A percentile compares a stretch with the other conserved stretches of the same genome.
Conservation (phyloP, 2,113 vertebrate species). For the Pollachius pollachius region DNA sequence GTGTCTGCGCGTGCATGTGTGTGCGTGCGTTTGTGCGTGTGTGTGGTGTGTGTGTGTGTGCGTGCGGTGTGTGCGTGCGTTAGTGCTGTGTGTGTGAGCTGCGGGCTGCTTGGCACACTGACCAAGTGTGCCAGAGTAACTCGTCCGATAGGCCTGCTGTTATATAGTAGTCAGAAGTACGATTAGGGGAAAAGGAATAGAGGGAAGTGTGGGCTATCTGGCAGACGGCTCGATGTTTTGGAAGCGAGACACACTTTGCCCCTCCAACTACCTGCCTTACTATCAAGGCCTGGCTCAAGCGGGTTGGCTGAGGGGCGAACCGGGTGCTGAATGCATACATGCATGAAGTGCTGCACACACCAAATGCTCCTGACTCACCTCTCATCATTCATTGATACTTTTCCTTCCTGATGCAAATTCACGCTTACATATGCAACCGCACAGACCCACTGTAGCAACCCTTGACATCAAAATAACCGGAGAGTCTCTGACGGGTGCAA, state of each 20-base stretch:
- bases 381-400: background rate
- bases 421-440: slow-evolving; percentile 17
- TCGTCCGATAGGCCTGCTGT: no score
- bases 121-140: no score
- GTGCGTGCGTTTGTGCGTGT: no score
- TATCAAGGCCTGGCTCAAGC: slow-evolving; percentile 28
- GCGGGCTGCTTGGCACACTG: no score
- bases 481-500: no score
- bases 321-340: slow-evolving; percentile 1
- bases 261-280: slow-evolving; percentile 23
- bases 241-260: slow-evolving; percentile 1
- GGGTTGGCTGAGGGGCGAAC: slow-evolving; percentile 11
- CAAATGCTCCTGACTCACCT: background rate
- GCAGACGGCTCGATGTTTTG: background rate
- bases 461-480: no score
- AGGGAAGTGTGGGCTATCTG: background rate
- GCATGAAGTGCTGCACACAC: background rate
- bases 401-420: background rate
- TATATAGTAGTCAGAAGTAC: no score
- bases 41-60: no score
- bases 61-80: no score
- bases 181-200: no score
- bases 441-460: background rate
- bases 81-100: background rate
- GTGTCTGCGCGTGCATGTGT: no score